Evolutionary conservation across 2,888 invertebrate genomes (phyloP), one percentile per base, ranked within the genome.

Genomic region (Apoda limacodes): DNA sequence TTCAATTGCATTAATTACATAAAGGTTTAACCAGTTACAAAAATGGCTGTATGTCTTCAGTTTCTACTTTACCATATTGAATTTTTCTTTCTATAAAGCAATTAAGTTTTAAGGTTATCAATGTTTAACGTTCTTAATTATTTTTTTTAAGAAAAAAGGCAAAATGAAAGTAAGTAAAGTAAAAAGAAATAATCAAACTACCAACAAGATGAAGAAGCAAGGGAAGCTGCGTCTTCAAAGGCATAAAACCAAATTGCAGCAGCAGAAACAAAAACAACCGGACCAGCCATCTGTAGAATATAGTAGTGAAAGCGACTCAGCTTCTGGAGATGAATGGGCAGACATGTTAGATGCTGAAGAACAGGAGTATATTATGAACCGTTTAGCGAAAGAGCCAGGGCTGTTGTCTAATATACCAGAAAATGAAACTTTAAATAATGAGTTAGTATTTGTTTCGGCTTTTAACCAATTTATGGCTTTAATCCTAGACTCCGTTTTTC

Each of bases 281-380:
- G 45, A 40, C 3, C 53, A 64, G 24, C 34, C 25, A 2, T 56
- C 66, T 22, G 35, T 55, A 10, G 66, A 74, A 31, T 76, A 78
- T 34, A 74, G 74, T 40, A 71, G 71, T 40, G 81, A 75, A 5
- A 76, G 72, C 38, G 78, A 82, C 13, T 64, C 72, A 1, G 65
- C 60, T 3, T 75, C 82, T 1, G 82, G 76, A 1, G 81, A 83
- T 19, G 83, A 83, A 44, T 81, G 83, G 60, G 68, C 82, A 11
- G 83, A 83, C 43, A 85, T 84, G 84, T 50, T 85, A 44, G 84
- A 85, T 25, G 69, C 76, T 2, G 83, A 83, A 1, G 85, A 85
- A 40, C 65, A 84, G 43, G 55, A 72, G 39, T 84, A 83, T 42
- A 68, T 85, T 22, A 60, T 76, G 56, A 64, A 44, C 5, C 57